These are phyloP conservation scores for Elanus axillaris DNA, from an alignment of 2,113 vertebrate species.

Conservation along the genomic window DNA sequence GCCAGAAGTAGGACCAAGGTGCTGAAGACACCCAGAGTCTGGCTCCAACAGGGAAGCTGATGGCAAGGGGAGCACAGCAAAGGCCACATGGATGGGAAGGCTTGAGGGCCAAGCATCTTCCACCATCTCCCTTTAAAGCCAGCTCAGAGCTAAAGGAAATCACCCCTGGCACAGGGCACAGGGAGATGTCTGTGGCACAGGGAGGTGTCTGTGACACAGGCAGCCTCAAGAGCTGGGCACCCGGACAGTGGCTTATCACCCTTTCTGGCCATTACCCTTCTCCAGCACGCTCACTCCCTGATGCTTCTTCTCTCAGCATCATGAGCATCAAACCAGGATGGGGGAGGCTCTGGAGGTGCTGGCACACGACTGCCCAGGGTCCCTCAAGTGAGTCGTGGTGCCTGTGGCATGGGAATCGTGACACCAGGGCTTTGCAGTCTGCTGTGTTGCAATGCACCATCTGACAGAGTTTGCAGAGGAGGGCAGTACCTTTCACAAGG, in stretches of 20 bases:
- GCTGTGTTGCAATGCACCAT: not conserved
- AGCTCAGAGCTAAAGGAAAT: not conserved
- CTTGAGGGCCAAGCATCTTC: not conserved
- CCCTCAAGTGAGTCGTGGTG: fast-evolving
- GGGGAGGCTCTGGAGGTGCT: not conserved
- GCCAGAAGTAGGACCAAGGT: not conserved
- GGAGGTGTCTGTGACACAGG: not conserved
- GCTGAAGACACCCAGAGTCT: not conserved
- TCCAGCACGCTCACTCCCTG: not conserved
- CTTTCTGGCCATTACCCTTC: not conserved
- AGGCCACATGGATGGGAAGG: not conserved
- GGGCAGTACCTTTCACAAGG: not conserved
- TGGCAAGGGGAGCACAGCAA: not conserved
- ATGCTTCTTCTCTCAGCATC: not conserved
- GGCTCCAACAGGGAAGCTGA: not conserved
- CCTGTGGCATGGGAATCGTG: not conserved
- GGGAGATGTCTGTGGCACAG: not conserved
- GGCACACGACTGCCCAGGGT: fast-evolving
- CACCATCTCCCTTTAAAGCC: not conserved
- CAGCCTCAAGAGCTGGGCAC: not conserved
- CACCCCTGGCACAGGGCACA: not conserved
- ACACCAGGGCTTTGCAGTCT: not conserved
- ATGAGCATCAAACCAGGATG: not conserved
- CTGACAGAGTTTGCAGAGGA: not conserved
- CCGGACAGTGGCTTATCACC: not conserved